A percentile compares a stretch with the other conserved stretches of the same genome.
Evolutionary conservation across 1,140 invertebrate genomes (phyloP).

Genomic region (Mycetomoellerius zeteki): DNA sequence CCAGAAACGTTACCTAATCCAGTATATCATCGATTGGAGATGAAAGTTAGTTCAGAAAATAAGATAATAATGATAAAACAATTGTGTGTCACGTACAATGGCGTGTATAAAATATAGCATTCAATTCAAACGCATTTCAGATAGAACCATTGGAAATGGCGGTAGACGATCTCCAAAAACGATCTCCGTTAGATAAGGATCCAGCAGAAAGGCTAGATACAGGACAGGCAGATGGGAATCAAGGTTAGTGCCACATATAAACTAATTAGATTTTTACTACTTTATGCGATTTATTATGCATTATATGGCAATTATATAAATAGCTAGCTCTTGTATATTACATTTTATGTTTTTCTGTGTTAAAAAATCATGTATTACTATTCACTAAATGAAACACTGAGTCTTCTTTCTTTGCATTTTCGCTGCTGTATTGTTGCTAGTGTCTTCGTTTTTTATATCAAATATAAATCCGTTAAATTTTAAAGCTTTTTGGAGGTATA

Average conservation of each 20-base stretch:
- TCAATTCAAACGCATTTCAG: conserved; percentile 67
- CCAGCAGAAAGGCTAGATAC: conserved; percentile 76
- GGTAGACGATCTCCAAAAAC: conserved; percentile 77
- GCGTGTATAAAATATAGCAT: neutral
- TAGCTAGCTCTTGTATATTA: conserved; percentile 4
- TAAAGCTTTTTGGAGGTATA: neutral
- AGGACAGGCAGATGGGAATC: conserved; percentile 76
- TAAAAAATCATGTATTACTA: conserved; percentile 12
- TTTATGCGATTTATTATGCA: neutral
- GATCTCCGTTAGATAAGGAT: conserved; percentile 74
- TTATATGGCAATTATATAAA: neutral
- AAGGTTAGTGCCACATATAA: conserved; percentile 76
- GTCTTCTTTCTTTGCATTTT: conserved; percentile 9
- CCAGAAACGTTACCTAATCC: conserved; percentile 77
- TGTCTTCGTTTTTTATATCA: neutral
- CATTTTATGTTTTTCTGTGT: conserved; percentile 6
- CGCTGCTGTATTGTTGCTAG: conserved; percentile 17
- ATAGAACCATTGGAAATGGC: conserved; percentile 82
- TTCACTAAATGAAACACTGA: conserved; percentile 5
- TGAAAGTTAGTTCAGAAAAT: conserved; percentile 80
- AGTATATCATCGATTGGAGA: conserved; percentile 81
- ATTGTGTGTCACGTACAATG: neutral
- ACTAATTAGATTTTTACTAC: neutral
- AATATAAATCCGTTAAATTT: conserved; percentile 5
- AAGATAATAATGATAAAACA: neutral